Base-by-base conservation (phyloP, 2,113 vertebrate species). In the Orycteropus afer region DNA sequence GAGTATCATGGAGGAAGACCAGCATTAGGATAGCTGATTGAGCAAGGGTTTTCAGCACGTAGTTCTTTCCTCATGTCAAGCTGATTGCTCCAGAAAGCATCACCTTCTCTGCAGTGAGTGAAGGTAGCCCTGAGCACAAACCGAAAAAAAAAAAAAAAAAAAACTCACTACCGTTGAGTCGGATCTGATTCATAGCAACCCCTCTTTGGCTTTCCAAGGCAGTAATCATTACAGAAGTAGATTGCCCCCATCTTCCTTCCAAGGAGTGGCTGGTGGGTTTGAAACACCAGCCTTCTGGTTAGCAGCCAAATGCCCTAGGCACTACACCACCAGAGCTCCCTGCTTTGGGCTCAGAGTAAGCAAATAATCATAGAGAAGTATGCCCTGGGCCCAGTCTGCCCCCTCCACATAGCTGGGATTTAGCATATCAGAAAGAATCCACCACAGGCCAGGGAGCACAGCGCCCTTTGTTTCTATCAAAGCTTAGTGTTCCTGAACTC, bases 361-460 rank as follows among this genome's bases (percentile, higher is more conserved):
- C 73, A 40, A 42, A 55, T 63, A 53, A 34, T 49, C 57, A 73
- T 29, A 65, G 42, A 20, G 29, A 78, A 90, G 51, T 5, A 49
- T 32, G 34, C 20, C 37, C 0, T 0, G 5, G 20, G 13, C 81
- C 55, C 55, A 67, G 55, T 7, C 40, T 3, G 1, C 18, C 57
- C 32, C 53, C 63, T 47, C 47, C 71, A 23, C 34, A 69, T 45
- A 81, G 13, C 42, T 63, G 37, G 17, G 77, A 88, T 29, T 81
- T 88, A 82, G 55, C 81, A 0, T 7, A 92, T 88, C 90, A 88
- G 80, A 92, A 49, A 47, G 11, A 77, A 55, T 42, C 71, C 1
- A 0, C 53, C 12, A 0, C 0, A 25, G 51, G n/a, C 63, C 11
- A 3, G 15, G 37, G 73, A 71, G 37, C 29, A 1, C 13, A 47